Evolutionary conservation across 2,113 vertebrate genomes (phyloP).

Genomic region (Atherinomorus stipes): DNA sequence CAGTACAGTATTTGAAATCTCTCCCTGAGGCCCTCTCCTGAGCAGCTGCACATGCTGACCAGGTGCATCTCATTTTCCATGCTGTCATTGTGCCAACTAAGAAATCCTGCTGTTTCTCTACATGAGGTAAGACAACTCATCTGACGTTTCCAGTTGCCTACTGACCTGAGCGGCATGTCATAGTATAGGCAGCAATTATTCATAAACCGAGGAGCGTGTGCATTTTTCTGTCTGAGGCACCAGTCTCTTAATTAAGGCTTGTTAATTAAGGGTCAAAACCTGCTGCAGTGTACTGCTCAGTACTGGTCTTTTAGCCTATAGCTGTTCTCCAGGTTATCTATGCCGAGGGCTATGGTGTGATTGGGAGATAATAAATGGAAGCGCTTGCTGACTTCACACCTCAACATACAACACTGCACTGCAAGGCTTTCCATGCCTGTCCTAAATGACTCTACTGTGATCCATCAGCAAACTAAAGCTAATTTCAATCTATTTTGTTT

Average conservation of each 20-base stretch:
- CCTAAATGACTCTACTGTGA: constrained; percentile 41
- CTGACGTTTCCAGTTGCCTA: constrained; percentile 27
- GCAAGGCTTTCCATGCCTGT: constrained; percentile 10
- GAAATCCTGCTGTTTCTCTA: constrained; percentile 25
- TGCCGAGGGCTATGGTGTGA: constrained; percentile 10
- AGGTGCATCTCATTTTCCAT: constrained; percentile 63
- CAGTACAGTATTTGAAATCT: constrained; percentile 30
- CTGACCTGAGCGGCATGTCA: constrained; percentile 4
- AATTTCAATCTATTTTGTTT: constrained; percentile 34
- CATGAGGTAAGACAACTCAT: constrained; percentile 37
- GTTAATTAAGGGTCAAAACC: constrained; percentile 24
- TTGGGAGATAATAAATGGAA: constrained; percentile 44
- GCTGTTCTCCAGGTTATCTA: constrained; percentile 27
- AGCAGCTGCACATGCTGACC: constrained; percentile 66
- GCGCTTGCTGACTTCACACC: constrained; percentile 36
- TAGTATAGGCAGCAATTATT: neutral
- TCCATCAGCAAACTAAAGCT: constrained; percentile 39
- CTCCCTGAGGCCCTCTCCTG: constrained; percentile 45
- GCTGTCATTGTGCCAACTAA: constrained; percentile 51
- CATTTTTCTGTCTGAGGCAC: neutral
- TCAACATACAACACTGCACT: constrained; percentile 12
- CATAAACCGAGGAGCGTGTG: neutral
- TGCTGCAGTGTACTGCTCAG: constrained; percentile 9
- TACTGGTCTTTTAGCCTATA: constrained; percentile 25
- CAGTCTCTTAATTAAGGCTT: constrained; percentile 37